Evolutionary conservation across 2,113 vertebrate genomes (phyloP).

Genomic region (Malurus melanocephalus): DNA sequence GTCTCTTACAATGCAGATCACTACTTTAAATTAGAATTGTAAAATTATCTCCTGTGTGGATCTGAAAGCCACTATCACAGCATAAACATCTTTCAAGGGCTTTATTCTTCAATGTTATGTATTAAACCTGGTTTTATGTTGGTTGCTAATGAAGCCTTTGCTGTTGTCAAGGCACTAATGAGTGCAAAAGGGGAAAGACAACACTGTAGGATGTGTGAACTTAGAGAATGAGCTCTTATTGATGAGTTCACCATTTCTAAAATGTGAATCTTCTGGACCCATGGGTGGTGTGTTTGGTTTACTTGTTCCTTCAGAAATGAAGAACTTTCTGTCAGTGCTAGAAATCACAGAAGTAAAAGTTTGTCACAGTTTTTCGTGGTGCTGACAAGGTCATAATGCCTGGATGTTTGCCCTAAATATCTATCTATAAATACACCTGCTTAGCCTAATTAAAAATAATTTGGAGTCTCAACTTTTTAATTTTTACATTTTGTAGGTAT

Average conservation of each 20-base stretch:
- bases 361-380: not conserved
- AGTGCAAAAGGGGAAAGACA: not conserved
- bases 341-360: not conserved
- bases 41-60: not conserved
- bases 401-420: not conserved
- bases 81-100: not conserved
- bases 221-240: not conserved
- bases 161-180: not conserved
- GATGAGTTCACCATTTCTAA: not conserved
- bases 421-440: not conserved
- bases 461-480: not conserved
- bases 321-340: not conserved
- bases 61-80: not conserved
- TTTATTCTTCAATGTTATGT: not conserved
- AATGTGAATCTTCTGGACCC: not conserved
- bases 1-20: not conserved
- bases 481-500: not conserved
- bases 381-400: not conserved
- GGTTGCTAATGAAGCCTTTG: not conserved
- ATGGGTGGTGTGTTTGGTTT: not conserved
- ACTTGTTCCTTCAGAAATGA: not conserved
- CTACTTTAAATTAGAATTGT: not conserved
- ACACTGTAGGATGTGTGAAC: not conserved
- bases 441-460: not conserved
- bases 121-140: not conserved